Percentiles rank a stretch among this genome's conserved stretches.
Conservation (phyloP, 2,888 invertebrate genomes). For the Oxystoma pomonae region DNA sequence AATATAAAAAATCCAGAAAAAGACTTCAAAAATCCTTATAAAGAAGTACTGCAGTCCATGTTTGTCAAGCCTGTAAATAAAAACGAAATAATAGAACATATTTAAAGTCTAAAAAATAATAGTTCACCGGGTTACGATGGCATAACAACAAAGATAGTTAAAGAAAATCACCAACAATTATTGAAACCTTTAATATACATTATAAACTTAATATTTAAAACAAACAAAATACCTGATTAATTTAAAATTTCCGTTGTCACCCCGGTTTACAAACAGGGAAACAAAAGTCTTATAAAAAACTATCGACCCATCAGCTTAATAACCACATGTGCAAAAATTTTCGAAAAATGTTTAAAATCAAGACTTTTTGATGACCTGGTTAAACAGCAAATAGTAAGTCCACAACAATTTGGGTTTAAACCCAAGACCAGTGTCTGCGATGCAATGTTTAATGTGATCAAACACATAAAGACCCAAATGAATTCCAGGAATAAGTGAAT, state of each 20-base stretch:
- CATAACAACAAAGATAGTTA: background rate
- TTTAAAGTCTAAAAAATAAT: background rate
- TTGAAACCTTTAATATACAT: background rate
- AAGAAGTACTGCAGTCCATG: background rate
- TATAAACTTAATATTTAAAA: background rate
- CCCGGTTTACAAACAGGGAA: background rate
- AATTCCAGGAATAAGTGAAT: background rate
- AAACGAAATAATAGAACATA: background rate
- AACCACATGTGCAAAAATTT: background rate
- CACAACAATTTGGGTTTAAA: background rate
- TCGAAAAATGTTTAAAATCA: background rate
- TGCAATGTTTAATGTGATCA: background rate
- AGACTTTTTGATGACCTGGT: background rate
- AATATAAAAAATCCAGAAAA: background rate
- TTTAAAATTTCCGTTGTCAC: no score
- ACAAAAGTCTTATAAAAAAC: background rate
- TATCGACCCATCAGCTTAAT: background rate
- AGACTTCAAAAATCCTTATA: no score
- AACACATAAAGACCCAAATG: background rate
- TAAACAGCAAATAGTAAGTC: background rate
- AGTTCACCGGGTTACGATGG: background rate
- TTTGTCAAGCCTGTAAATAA: background rate
- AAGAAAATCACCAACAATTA: background rate
- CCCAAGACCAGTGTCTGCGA: background rate
- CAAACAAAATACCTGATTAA: no score